Percentiles rank a stretch among this genome's conserved stretches.
These are phyloP conservation scores for Acronicta leporina DNA, from an alignment of 2,888 invertebrate genomes.

Conservation along the genomic window DNA sequence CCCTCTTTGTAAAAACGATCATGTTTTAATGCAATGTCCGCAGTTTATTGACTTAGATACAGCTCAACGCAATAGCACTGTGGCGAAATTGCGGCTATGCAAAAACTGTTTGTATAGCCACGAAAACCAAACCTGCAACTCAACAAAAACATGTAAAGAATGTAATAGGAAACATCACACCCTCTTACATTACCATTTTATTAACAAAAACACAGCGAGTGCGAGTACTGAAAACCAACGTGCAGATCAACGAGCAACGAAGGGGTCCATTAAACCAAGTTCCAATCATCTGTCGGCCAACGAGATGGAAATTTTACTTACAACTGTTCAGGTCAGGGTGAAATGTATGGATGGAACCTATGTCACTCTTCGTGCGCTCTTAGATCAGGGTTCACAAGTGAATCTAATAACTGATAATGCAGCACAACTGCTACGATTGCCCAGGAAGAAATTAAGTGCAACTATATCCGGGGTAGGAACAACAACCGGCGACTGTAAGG, in stretches of 20 bases:
- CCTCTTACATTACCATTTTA: constrained; percentile 10
- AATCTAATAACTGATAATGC: constrained; percentile 16
- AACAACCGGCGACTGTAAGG: constrained; percentile 3
- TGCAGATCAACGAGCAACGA: constrained; percentile 1
- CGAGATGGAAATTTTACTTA: constrained; percentile 4
- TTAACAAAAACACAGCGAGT: not conserved
- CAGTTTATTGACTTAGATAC: no score
- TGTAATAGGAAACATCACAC: constrained; percentile 21
- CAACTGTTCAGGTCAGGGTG: constrained; percentile 9
- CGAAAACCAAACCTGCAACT: not conserved
- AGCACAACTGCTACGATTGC: constrained; percentile 7
- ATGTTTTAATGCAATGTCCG: constrained; percentile 13
- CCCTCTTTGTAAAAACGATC: constrained; percentile 9
- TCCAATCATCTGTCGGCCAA: constrained; percentile 7
- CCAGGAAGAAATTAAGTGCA: constrained; percentile 2
- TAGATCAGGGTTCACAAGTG: constrained; percentile 16
- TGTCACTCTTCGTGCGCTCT: constrained; percentile 6
- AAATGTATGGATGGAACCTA: constrained; percentile 7
- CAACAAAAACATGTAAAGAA: constrained; percentile 9
- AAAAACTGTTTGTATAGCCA: constrained; percentile 19
- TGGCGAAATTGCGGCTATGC: constrained; percentile 13
- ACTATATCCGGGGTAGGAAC: constrained; percentile 3
- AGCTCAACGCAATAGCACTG: no score
- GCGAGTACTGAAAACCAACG: not conserved
- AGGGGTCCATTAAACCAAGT: not conserved